Evolutionary conservation across 2,797 vertebrate genomes (phyloP).

Genomic region (Scolopax bukidnonensis): DNA sequence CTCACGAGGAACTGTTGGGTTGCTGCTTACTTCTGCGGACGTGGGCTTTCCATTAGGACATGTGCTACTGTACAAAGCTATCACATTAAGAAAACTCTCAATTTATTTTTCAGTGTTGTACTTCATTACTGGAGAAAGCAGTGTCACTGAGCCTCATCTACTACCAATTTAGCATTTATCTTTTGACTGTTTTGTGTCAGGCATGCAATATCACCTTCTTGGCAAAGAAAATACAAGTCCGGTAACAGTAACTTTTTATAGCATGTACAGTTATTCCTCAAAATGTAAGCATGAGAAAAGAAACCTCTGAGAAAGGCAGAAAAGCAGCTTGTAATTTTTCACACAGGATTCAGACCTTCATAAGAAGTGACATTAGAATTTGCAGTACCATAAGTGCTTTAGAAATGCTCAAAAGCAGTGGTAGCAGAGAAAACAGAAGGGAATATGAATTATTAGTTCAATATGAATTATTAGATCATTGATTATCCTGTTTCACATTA

Average conservation of each 20-base stretch:
- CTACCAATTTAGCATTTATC: background rate
- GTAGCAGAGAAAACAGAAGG: background rate
- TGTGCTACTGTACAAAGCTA: background rate
- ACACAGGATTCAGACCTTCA: background rate
- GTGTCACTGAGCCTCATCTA: background rate
- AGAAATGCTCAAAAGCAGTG: background rate
- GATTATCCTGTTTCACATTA: background rate
- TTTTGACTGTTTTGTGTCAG: background rate
- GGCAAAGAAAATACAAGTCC: background rate
- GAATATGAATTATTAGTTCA: background rate
- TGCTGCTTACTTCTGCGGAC: background rate
- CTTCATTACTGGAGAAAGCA: background rate
- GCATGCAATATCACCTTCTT: background rate
- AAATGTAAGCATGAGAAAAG: fast-evolving
- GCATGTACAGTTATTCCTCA: background rate
- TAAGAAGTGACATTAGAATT: background rate
- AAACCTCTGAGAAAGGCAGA: background rate
- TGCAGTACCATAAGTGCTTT: background rate
- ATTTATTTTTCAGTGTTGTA: background rate
- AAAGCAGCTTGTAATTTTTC: background rate
- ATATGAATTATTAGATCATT: background rate
- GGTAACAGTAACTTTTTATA: background rate
- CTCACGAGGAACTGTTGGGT: fast-evolving
- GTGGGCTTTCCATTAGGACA: background rate
- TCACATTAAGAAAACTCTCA: background rate